phyloP scores from a whole-genome alignment of 2,113 vertebrate genomes.

The Dendropsophus ebraccatus region DNA sequence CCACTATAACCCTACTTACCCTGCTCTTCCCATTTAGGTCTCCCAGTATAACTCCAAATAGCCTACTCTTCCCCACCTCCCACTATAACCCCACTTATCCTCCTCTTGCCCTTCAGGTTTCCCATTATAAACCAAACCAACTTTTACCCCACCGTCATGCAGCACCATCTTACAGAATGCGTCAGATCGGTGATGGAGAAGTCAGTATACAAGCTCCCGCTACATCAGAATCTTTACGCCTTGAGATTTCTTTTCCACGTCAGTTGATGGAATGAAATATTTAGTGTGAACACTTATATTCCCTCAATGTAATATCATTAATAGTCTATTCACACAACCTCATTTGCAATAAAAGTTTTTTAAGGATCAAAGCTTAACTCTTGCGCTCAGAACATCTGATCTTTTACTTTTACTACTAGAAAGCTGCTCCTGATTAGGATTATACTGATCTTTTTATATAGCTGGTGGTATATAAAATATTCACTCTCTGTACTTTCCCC shows the following conservation, averaged over 20 bases:
- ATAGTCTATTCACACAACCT: slow-evolving; percentile 47
- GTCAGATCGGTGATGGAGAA: background rate
- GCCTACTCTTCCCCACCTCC: no score
- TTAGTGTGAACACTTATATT: background rate
- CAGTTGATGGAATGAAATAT: slow-evolving; percentile 41
- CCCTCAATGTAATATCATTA: slow-evolving; percentile 37
- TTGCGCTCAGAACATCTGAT: slow-evolving; percentile 42
- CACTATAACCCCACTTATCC: no score
- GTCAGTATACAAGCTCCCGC: background rate
- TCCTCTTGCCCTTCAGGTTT: no score
- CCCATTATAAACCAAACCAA: no score
- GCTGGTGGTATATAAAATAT: slow-evolving; percentile 53
- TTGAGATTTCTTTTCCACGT: background rate
- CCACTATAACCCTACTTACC: no score
- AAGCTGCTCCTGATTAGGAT: slow-evolving; percentile 13
- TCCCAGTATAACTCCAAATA: no score
- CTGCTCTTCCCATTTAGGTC: background rate
- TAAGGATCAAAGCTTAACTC: slow-evolving; percentile 54
- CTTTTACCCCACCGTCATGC: no score
- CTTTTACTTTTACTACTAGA: slow-evolving; percentile 45
- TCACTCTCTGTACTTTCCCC: background rate
- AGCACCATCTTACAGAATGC: background rate
- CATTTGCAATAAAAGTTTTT: slow-evolving; percentile 59
- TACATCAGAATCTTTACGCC: background rate
- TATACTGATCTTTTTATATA: slow-evolving; percentile 43